These are phyloP conservation scores for Ectobius pallidus DNA, from an alignment of 2,888 invertebrate species.

Conservation along the genomic window DNA sequence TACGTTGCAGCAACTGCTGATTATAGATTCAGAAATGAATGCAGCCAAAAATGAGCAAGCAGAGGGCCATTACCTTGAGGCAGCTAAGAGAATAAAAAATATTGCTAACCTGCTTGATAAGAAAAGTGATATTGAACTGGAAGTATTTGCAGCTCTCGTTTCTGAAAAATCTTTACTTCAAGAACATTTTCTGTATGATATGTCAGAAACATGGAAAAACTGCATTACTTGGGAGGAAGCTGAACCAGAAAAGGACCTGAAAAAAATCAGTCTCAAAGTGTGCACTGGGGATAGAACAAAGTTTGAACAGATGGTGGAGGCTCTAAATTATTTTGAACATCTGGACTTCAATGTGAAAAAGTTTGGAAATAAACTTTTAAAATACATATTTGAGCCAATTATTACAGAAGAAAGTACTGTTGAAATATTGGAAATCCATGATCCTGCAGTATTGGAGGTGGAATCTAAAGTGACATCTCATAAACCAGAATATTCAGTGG, in stretches of 20 bases:
- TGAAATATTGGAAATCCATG: constrained; percentile 47
- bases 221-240: constrained; percentile 54
- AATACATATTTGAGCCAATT: constrained; percentile 64
- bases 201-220: constrained; percentile 57
- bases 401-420: constrained; percentile 60
- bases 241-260: constrained; percentile 51
- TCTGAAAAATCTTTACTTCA: constrained; percentile 57
- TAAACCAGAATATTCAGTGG: constrained; percentile 3
- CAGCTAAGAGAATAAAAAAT: constrained; percentile 53
- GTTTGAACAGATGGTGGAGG: constrained; percentile 53
- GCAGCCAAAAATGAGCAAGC: constrained; percentile 51
- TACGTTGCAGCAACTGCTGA: constrained; percentile 55
- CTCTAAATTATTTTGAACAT: constrained; percentile 54
- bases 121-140: constrained; percentile 51
- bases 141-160: constrained; percentile 59
- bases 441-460: constrained; percentile 47
- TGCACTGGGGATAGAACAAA: constrained; percentile 50
- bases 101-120: constrained; percentile 5
- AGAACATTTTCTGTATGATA: constrained; percentile 57
- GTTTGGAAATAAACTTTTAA: constrained; percentile 64
- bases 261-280: constrained; percentile 56
- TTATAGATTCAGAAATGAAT: constrained; percentile 54
- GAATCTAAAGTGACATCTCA: constrained; percentile 36
- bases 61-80: constrained; percentile 53
- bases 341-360: constrained; percentile 60